Conservation (phyloP, 2,888 invertebrate species). For the Mythimna ferrago region DNA sequence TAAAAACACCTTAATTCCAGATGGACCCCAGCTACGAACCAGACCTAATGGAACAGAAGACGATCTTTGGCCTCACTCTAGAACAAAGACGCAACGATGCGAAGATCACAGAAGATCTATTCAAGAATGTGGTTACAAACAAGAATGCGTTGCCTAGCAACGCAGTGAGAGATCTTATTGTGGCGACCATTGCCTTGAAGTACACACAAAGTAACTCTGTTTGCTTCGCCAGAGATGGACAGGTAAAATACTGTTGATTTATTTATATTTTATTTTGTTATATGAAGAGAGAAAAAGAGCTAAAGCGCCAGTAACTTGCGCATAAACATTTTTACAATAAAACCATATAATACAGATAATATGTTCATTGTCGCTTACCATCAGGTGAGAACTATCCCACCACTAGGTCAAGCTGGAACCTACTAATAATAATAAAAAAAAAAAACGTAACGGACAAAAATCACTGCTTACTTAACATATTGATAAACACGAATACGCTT, state of each 20-base stretch:
- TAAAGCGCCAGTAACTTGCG: too few species aligned
- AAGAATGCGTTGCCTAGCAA: slow-evolving; percentile 92
- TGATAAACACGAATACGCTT: too few species aligned
- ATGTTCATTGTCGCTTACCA: too few species aligned
- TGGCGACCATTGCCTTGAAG: slow-evolving; percentile 98
- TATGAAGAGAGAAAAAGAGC: too few species aligned
- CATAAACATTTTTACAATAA: too few species aligned
- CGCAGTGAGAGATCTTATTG: slow-evolving; percentile 97
- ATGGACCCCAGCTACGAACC: slow-evolving; percentile 97
- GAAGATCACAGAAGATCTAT: slow-evolving; percentile 94
- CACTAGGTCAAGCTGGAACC: too few species aligned
- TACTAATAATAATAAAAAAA: too few species aligned
- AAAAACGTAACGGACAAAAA: too few species aligned
- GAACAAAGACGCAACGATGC: slow-evolving; percentile 98
- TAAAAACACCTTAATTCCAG: slow-evolving; percentile 79
- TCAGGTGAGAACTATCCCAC: too few species aligned
- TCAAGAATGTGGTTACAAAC: slow-evolving; percentile 95
- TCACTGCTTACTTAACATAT: too few species aligned
- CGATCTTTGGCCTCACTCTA: slow-evolving; percentile 83
- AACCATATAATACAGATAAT: too few species aligned
- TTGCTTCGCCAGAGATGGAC: slow-evolving; percentile 98
- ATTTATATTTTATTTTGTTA: too few species aligned
- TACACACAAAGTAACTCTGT: slow-evolving; percentile 99
- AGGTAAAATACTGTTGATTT: slow-evolving; percentile 85
- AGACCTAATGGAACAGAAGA: slow-evolving; percentile 94